Base-by-base conservation (phyloP, 2,888 invertebrate species). In the Phrixothrix hirtus region DNA sequence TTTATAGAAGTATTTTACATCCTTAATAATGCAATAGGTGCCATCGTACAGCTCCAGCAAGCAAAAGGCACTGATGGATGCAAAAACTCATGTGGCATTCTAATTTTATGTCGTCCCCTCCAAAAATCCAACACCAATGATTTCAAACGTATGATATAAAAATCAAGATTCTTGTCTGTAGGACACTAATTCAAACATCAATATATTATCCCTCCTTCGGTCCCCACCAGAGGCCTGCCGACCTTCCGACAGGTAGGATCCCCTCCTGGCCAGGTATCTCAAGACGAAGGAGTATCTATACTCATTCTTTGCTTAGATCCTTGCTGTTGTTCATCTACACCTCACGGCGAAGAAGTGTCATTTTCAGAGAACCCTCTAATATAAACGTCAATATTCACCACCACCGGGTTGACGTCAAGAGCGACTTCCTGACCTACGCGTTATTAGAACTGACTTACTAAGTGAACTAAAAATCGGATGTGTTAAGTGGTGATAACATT, bases 101-200 rank as follows among this genome's bases (percentile, higher is more conserved):
- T 58, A 60, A 58, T 55, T 55, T 57, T 58, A 57, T 57, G 44
- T 53, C 60, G 69, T 68, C 69, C 70, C 66, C 68, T 65, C 66
- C 59, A 29, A 47, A 59, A 61, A 57, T 39, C 65, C 45, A 48
- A 56, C 70, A 70, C 72, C 73, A 72, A 73, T 73, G 71, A 70
- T 66, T 72, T 64, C 63, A 61, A 66, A 68, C 68, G 70, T 66
- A 70, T 69, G 68, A 68, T 64, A 69, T 69, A 67, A 69, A 69
- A 70, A 63, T 61, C 59, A 56, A 66, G 69, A 69, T 70, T 65
- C 66, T 65, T 66, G 68, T 68, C 66, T 64, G 64, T 68, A 69
- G 66, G 70, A 72, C 70, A 71, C 71, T 72, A 71, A 72, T 70
- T 72, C 72, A 70, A 73, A 72, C 71, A 72, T 72, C 73, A 71